Base-by-base conservation (phyloP, 2,113 vertebrate genomes). In the Nipponia nippon region DNA sequence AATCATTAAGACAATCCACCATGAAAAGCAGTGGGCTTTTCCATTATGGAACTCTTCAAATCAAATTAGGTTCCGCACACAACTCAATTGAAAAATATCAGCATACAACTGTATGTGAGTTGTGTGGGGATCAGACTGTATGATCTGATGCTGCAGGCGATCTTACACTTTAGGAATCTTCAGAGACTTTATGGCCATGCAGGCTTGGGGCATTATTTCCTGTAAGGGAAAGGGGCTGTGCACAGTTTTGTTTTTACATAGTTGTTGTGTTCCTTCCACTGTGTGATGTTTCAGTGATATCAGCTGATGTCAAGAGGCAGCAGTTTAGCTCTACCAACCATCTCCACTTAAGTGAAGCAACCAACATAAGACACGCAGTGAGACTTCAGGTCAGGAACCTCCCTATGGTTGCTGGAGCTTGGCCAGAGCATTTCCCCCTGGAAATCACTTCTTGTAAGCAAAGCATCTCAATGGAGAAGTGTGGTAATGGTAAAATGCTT, bases 41-140 rank as follows among this genome's bases (percentile, higher is more conserved):
- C 21, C 5, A 29, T 50, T 20, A 25, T 1, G 38, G 7, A 50
- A 44, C 2, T 69, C 14, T 71, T 59, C 4, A 27, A 56, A 59
- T 38, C 3, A 46, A 40, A 78, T 50, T 50, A 0, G 36, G 23
- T 65, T 92, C 40, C 76, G 2, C 10, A 53, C 10, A 30, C 7
- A 16, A 38, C 4, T 14, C 23, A 25, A 6, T 1, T 65, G 32
- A 80, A 40, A 85, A 69, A 55, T 49, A 70, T 27, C 32, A 19
- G 4, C n/a, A 20, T 7, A 7, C 5, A 70, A 12, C 2, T 13
- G 2, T 16, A 19, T 49, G 7, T 5, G 13, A 55, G 5, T 56
- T 34, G 2, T 22, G 1, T 6, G 16, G 40, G 12, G 16, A 22
- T 30, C 25, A 29, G 4, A 44, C 3, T 63, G 3, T 19, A 23